These are phyloP conservation scores for Ophiothrix spiculata DNA, from an alignment of 35 echinoderm and acorn worm genomes.

Conservation along the genomic window DNA sequence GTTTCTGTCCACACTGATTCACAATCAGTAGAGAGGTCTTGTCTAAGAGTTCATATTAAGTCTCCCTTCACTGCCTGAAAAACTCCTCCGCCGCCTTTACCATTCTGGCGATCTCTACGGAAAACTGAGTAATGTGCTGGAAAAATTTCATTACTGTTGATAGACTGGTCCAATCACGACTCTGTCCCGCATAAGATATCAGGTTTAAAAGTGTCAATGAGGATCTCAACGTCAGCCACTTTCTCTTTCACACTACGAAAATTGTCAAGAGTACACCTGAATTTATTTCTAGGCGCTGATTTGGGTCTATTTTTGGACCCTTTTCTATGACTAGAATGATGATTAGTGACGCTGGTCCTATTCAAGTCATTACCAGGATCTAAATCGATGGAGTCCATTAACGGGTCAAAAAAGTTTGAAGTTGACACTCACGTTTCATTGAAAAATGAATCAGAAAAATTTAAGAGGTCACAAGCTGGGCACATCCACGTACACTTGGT, in stretches of 20 bases:
- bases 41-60: not conserved
- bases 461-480: not conserved
- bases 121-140: slow-evolving; percentile 16
- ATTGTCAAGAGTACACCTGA: slow-evolving; percentile 15
- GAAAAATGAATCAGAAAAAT: not conserved
- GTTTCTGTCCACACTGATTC: slow-evolving; percentile 26
- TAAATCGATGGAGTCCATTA: no score
- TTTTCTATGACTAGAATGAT: no score
- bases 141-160: slow-evolving; percentile 34
- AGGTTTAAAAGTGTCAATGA: slow-evolving; percentile 12
- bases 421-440: not conserved
- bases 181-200: slow-evolving; percentile 31
- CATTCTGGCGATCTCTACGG: slow-evolving; percentile 3
- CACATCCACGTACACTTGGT: not conserved
- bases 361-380: no score
- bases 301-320: no score
- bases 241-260: slow-evolving; percentile 30
- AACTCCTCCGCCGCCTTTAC: slow-evolving; percentile 13
- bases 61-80: slow-evolving; percentile 17
- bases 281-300: no score
- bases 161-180: slow-evolving; percentile 26
- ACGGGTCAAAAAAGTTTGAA: not conserved
- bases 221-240: not conserved
- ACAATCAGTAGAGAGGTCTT: not conserved
- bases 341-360: no score